Evolutionary conservation across 2,113 vertebrate species (phyloP), one percentile per base, ranked within the genome.

Genomic region (Crotalus tigris): DNA sequence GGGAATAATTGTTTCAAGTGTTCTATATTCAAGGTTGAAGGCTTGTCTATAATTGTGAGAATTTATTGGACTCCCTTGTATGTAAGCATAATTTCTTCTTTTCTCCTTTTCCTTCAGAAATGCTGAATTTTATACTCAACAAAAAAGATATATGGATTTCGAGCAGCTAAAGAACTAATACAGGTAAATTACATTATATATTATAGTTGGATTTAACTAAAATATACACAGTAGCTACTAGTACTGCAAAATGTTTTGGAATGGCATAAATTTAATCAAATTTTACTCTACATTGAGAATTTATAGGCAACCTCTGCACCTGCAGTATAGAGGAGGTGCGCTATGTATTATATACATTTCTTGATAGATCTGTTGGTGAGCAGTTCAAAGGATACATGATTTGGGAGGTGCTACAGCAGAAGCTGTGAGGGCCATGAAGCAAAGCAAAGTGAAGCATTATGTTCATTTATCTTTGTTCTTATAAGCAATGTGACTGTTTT

Each of bases 151-250:
- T 94, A 96, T 97, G 97, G 97, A 97, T 95, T 96, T 97, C 95
- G 97, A 95, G 90, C 95, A 96, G 90, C 94, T 95, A 96, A 97
- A 97, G 96, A 96, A 89, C 92, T 96, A 95, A 96, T 93, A 95
- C 97, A 98, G 98, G 98, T 98, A 98, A 98, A 97, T 33, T 4
- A 85, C 21, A 92, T 93, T 55, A 11, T 91, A 23, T 87, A 46
- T 88, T 94, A 0, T 64, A 93, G 3, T n/a, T 13, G 94, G 88
- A 21, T 93, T 93, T 96, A 93, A 8, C 92, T 91, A 81, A 21
- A 21, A 29, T 69, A 33, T 69, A 69, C 29, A 15, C 29, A 69
- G 33, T 69, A n/a, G 29, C 29, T 44, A 10, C 33, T 69, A 44
- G 33, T 21, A 26, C 91, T 93, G 94, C 85, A 87, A 94, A 96